Evolutionary conservation across 2,797 vertebrate species (phyloP).

Genomic region (Pseudomugil tenellus): DNA sequence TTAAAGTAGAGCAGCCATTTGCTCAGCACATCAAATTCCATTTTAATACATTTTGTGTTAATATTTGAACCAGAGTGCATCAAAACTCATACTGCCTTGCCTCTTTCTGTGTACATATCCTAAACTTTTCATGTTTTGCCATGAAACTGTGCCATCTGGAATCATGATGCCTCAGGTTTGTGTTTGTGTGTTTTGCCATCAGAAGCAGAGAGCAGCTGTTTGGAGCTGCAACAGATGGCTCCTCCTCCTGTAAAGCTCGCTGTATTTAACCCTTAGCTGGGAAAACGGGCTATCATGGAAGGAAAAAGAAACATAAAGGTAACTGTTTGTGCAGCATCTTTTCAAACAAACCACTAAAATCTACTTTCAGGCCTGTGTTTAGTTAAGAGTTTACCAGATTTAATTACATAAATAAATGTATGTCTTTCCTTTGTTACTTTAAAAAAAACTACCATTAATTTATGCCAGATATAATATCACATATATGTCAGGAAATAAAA

Average conservation of each 20-base stretch:
- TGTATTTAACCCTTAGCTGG: constrained; percentile 29
- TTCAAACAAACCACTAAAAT: not conserved
- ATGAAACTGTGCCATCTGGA: constrained; percentile 50
- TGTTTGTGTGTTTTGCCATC: constrained; percentile 9
- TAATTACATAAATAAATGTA: not conserved
- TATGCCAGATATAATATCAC: too few relatives aligned
- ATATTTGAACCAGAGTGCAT: not conserved
- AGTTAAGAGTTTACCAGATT: not conserved
- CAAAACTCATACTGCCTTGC: constrained; percentile 1
- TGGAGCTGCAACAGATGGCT: constrained; percentile 51
- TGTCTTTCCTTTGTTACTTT: too few relatives aligned
- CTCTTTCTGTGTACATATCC: constrained; percentile 8
- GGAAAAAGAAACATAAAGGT: not conserved
- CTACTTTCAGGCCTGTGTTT: not conserved
- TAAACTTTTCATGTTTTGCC: constrained; percentile 43
- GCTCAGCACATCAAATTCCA: constrained; percentile 19
- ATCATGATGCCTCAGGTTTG: constrained; percentile 23
- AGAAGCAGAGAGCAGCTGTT: constrained; percentile 46
- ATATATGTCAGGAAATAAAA: too few relatives aligned
- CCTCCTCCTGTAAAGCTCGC: constrained; percentile 29
- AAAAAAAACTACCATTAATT: too few relatives aligned
- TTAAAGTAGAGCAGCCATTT: constrained; percentile 28
- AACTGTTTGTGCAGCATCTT: not conserved
- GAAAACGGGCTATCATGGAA: not conserved
- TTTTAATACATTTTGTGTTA: constrained; percentile 19